Conservation (phyloP, 1,140 invertebrate species). For the Neelides sp. region DNA sequence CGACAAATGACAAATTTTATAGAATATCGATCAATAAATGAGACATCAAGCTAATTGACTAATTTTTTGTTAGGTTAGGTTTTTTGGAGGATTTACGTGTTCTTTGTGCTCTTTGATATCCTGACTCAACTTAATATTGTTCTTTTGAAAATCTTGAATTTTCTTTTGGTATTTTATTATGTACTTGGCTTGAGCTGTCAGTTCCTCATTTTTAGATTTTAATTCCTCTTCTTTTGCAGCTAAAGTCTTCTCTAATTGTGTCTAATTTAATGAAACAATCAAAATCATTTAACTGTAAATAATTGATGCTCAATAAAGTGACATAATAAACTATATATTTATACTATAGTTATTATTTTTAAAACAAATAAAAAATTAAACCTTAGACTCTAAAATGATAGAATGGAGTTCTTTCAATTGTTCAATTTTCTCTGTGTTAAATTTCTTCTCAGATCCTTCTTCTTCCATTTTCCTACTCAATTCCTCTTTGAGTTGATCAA, state of each 20-base stretch:
- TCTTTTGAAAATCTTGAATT: slow-evolving; percentile 18
- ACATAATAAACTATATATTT: too few species aligned
- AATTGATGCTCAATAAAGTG: too few species aligned
- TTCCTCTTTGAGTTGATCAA: too few species aligned
- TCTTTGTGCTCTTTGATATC: slow-evolving; percentile 5
- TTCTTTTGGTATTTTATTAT: slow-evolving; percentile 12
- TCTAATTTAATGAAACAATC: neutral
- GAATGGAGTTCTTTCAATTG: slow-evolving; percentile 4
- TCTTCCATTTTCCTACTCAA: neutral
- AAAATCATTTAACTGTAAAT: too few species aligned
- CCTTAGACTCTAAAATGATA: too few species aligned
- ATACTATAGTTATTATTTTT: too few species aligned
- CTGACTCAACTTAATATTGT: slow-evolving; percentile 7
- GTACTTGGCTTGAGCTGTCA: slow-evolving; percentile 5
- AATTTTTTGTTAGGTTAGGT: too few species aligned
- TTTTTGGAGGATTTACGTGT: slow-evolving; percentile 8
- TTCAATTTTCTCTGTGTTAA: neutral
- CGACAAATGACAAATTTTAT: neutral
- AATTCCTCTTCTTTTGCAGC: slow-evolving; percentile 11
- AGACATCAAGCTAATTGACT: neutral
- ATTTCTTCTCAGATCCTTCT: neutral
- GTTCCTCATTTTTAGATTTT: neutral
- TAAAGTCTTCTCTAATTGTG: neutral
- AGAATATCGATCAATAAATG: neutral
- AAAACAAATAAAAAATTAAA: too few species aligned